Percentiles rank a stretch among this genome's conserved stretches.
Conservation (phyloP, 2,888 invertebrate species). For the Megamerina dolium region DNA sequence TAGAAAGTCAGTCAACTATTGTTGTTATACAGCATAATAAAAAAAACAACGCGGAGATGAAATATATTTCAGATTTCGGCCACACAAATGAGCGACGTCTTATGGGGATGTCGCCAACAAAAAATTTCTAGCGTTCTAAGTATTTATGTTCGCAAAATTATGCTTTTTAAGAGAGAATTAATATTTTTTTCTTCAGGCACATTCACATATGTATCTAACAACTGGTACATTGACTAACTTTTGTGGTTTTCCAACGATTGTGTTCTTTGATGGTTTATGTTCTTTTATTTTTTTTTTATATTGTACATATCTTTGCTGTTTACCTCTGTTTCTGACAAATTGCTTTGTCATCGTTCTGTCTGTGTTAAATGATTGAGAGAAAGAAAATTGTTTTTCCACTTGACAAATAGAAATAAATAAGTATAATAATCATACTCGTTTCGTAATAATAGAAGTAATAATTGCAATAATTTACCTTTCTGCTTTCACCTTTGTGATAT, state of each 20-base stretch:
- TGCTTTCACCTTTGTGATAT: background rate
- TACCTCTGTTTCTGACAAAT: slow-evolving; percentile 19
- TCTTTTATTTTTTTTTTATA: background rate
- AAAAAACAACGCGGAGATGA: too few species aligned
- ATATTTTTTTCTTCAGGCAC: background rate
- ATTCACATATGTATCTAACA: background rate
- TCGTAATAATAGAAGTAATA: slow-evolving; percentile 1
- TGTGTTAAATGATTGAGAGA: too few species aligned
- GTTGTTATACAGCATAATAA: too few species aligned
- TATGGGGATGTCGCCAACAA: too few species aligned
- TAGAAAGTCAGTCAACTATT: too few species aligned
- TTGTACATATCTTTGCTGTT: background rate
- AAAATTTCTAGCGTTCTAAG: too few species aligned
- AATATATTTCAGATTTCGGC: too few species aligned
- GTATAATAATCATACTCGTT: slow-evolving; percentile 22
- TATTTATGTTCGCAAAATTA: too few species aligned
- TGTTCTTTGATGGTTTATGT: background rate
- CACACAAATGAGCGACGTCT: too few species aligned
- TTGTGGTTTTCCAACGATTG: background rate
- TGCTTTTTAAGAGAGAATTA: too few species aligned
- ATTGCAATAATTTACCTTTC: slow-evolving; percentile 26
- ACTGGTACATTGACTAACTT: too few species aligned
- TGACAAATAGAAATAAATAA: slow-evolving; percentile 22
- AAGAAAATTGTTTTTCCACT: slow-evolving; percentile 27
- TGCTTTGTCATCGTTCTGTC: slow-evolving; percentile 16